Conservation (phyloP, 2,113 vertebrate genomes). For the Psephotus haematonotus region DNA sequence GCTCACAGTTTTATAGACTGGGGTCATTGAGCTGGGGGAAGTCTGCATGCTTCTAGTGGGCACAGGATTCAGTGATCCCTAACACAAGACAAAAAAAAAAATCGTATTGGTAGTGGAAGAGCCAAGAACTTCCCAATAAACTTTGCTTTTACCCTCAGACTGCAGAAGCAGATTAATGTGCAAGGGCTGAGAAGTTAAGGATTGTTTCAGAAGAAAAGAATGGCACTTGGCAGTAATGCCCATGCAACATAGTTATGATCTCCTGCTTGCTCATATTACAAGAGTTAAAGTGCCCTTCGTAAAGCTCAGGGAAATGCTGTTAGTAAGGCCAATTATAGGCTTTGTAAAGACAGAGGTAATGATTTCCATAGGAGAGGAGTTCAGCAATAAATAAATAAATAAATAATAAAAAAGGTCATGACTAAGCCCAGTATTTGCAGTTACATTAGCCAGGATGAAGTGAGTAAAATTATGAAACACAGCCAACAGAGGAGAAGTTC, state of each 20-base stretch:
- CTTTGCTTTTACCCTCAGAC: background rate
- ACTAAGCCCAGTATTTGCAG: conserved; percentile 15
- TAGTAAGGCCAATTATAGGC: background rate
- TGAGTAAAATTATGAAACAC: conserved; percentile 30
- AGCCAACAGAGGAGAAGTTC: conserved; percentile 16
- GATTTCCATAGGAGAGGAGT: background rate
- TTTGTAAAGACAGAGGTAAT: background rate
- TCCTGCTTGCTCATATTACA: background rate
- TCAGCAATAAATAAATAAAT: background rate
- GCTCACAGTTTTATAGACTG: background rate
- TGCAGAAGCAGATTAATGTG: background rate
- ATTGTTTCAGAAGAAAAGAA: background rate
- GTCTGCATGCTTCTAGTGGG: background rate
- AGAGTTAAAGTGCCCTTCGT: background rate
- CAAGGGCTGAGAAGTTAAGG: background rate
- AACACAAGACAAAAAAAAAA: background rate
- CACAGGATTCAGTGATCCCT: background rate
- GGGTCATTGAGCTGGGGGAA: background rate
- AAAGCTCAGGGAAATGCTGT: background rate
- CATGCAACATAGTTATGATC: background rate
- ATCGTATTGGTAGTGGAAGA: background rate
- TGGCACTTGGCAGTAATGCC: background rate
- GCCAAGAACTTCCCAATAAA: background rate
- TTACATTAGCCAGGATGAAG: conserved; percentile 30
- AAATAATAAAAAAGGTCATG: background rate